phyloP scores from a whole-genome alignment of 2,113 vertebrate genomes.

The Amphiprion ocellaris region DNA sequence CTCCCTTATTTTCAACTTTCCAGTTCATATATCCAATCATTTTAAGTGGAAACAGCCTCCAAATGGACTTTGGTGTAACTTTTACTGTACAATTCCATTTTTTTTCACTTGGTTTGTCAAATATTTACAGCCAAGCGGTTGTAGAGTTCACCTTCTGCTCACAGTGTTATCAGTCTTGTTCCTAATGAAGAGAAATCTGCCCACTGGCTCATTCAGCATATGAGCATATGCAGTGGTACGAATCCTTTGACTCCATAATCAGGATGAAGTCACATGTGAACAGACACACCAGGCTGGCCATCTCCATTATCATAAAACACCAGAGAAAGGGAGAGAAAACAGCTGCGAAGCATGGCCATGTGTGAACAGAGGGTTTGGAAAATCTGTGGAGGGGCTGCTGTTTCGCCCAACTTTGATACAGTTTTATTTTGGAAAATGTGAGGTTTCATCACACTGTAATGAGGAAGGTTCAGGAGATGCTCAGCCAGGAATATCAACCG shows the following conservation, averaged over 20 bases:
- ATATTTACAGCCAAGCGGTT: not conserved
- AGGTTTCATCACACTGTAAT: not conserved
- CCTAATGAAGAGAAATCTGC: constrained; percentile 4
- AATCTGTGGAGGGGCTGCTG: too few species aligned
- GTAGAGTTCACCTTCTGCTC: not conserved
- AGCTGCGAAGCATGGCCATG: not conserved
- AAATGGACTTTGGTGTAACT: too few species aligned
- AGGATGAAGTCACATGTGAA: constrained; percentile 7
- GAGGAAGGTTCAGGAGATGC: not conserved
- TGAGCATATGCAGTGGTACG: not conserved
- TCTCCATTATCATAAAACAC: constrained; percentile 3
- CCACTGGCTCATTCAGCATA: not conserved
- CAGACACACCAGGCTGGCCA: not conserved
- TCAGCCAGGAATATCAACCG: not conserved
- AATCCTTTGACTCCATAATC: not conserved
- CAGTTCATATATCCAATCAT: not conserved
- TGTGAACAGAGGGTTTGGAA: too few species aligned
- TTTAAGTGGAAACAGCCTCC: not conserved
- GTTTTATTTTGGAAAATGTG: not conserved
- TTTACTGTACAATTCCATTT: too few species aligned
- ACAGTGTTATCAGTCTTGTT: too few species aligned
- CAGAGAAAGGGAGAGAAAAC: not conserved
- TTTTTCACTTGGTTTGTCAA: not conserved
- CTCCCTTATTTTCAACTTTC: not conserved
- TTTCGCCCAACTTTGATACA: not conserved